Evolutionary conservation across 2,113 vertebrate genomes (phyloP), one percentile per base, ranked within the genome.

Genomic region (Peromyscus californicus): DNA sequence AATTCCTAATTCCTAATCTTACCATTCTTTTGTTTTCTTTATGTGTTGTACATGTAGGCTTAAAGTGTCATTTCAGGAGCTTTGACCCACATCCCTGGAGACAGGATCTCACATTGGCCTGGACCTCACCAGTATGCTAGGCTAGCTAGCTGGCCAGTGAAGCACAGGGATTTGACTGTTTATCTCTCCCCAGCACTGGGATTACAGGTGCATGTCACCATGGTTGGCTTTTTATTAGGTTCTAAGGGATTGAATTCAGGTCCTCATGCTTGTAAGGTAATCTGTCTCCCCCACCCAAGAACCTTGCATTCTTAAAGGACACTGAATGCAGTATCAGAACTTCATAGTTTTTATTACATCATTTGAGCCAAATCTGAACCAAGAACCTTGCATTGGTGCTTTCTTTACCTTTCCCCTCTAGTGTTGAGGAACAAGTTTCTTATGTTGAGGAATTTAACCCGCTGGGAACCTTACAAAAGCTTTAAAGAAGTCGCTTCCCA

Each of bases 401-500:
- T 90, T 76, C 83, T 84, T 84, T 61, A 29, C 3, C 85, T 70
- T 22, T 76, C 19, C 63, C 74, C 29, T 70, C 21, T 84, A 72
- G 2, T 83, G 2, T 61, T 79, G 61, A 4, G 74, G 90, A 70
- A 11, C 57, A 42, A 54, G 0, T 91, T 92, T 82, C 69, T 67
- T n/a, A 65, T 65, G 31, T 4, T 76, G 45, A 93, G n/a, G 59
- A 91, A 86, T 48, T 95, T 19, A 45, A 21, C 2, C 48, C 33
- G 48, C 65, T 79, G 61, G 45, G 29, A 10, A 63, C 11, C 1
- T 3, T 87, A 70, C 79, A 39, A 95, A 54, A 85, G 76, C 45
- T 80, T 97, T 72, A 90, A 89, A 57, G 39, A 96, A 95, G 79
- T 92, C 8, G 33, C 22, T 87, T 70, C 7, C 1, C 36, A 83